These are phyloP conservation scores for Crepidodera aurea DNA, from an alignment of 2,888 invertebrate genomes.

Conservation along the genomic window DNA sequence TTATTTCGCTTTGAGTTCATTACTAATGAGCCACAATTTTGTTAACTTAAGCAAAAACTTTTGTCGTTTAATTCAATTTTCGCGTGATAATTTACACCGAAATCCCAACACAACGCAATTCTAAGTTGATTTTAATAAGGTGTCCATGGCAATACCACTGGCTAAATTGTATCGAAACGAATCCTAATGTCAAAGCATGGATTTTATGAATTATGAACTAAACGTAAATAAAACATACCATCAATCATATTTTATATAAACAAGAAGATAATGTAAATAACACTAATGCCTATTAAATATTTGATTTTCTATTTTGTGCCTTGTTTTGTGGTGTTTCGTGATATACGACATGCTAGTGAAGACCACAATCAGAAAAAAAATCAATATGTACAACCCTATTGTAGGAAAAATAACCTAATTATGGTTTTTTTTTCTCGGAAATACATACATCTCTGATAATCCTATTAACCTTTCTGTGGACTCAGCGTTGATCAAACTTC, in stretches of 20 bases:
- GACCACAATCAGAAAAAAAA: neutral
- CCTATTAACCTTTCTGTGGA: neutral
- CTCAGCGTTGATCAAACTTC: neutral
- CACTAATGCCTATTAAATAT: conserved; percentile 9
- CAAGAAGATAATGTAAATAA: conserved; percentile 9
- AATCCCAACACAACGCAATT: neutral
- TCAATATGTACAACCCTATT: neutral
- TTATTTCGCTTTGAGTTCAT: too few relatives aligned
- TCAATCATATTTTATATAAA: conserved; percentile 12
- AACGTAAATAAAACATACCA: conserved; percentile 5
- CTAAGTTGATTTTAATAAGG: conserved; percentile 7
- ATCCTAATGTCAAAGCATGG: neutral
- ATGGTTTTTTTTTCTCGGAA: too few relatives aligned
- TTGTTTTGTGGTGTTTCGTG: conserved; percentile 7
- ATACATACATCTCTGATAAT: neutral
- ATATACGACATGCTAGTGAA: neutral
- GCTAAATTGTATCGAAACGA: neutral
- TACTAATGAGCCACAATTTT: too few relatives aligned
- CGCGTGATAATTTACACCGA: conserved; percentile 3
- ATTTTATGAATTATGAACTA: conserved; percentile 4
- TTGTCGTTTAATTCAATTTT: neutral
- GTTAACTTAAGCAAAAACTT: neutral
- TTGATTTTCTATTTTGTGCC: conserved; percentile 2
- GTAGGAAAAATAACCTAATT: too few relatives aligned
- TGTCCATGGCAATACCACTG: neutral